Conservation (phyloP, 2,888 invertebrate species). For the Coenonympha glycerion region DNA sequence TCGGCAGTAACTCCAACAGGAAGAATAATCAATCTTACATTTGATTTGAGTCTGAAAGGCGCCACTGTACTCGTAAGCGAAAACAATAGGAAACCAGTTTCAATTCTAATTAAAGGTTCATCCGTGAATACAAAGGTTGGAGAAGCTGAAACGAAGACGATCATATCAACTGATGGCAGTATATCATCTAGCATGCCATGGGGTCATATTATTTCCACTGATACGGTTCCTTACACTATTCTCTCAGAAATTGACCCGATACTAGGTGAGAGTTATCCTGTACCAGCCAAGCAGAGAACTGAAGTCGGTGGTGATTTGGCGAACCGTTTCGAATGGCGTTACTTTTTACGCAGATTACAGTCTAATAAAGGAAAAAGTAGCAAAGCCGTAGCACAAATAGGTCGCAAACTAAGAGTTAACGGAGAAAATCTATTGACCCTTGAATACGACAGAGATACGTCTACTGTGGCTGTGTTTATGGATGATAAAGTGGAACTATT, state of each 20-base stretch:
- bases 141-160: conserved; percentile 87
- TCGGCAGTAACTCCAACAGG: conserved; percentile 97
- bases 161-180: conserved; percentile 87
- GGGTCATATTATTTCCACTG: conserved; percentile 91
- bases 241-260: conserved; percentile 91
- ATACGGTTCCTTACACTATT: conserved; percentile 92
- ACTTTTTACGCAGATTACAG: conserved; percentile 87
- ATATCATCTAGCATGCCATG: conserved; percentile 88
- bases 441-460: conserved; percentile 92
- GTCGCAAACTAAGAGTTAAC: conserved; percentile 89
- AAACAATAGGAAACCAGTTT: conserved; percentile 87
- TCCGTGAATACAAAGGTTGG: conserved; percentile 88
- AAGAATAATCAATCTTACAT: conserved; percentile 89
- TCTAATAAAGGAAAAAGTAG: conserved; percentile 77
- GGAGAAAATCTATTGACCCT: conserved; percentile 93
- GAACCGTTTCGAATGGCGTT: conserved; percentile 96
- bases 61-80: conserved; percentile 90
- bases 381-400: conserved; percentile 87
- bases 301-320: conserved; percentile 93
- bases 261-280: conserved; percentile 92
- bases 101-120: conserved; percentile 91
- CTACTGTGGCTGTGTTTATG: conserved; percentile 90
- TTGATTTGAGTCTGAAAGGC: conserved; percentile 93
- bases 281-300: conserved; percentile 91
- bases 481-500: conserved; percentile 90